Evolutionary conservation across 2,888 invertebrate species (phyloP), one percentile per base, ranked within the genome.

Genomic region (Choreutis nemorana): DNA sequence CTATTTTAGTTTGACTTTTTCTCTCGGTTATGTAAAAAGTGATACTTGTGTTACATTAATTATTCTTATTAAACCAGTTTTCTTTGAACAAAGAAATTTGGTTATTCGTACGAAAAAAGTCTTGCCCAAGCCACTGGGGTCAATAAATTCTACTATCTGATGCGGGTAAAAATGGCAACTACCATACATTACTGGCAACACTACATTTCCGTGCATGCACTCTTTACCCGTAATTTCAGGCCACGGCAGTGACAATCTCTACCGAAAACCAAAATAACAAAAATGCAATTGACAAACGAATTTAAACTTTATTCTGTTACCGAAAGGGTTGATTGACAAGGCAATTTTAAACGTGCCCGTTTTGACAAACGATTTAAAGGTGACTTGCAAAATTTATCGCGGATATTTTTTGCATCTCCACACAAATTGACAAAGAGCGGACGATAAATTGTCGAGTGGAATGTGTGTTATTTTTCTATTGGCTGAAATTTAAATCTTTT

Each of bases 331-430:
- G 15, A 23, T n/a, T 14, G 14, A 8, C 20, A 29, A 23, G 15
- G 47, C 33, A 41, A 29, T 32, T 23, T 26, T 43, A 42, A 49
- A 40, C 41, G 50, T 43, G 55, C 48, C 49, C 55, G 54, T 54
- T 62, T 63, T 71, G 71, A 70, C 63, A 68, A 70, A 70, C 59
- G 67, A 67, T 60, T 55, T 51, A 50, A 61, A 59, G 60, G 65
- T 68, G 66, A 71, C 61, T 64, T 45, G 67, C 53, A 49, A 67
- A 30, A 68, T 66, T 64, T 64, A 63, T 62, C 51, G 55, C 48
- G 51, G 48, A 53, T n/a, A 59, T 68, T 67, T 68, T 67, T 62
- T 64, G 54, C 57, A 64, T 61, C 59, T 55, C 55, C 50, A 45
- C 53, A 44, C 48, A 48, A 48, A 48, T 55, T 57, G 59, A 67